Conservation (phyloP, 2,888 invertebrate species). For the Plebejus melissa region DNA sequence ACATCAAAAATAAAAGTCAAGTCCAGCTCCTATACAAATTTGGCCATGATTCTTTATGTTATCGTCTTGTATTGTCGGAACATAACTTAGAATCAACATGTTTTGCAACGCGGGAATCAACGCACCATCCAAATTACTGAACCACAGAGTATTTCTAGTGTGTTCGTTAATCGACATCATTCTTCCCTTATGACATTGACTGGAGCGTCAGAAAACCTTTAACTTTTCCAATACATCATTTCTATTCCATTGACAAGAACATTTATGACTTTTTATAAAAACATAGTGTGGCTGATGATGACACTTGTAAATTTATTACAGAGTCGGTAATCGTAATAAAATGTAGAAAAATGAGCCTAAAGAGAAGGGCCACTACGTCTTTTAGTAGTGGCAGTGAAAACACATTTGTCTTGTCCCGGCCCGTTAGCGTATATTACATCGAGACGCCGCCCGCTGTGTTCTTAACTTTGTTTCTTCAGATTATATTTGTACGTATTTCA, state of each 20-base stretch:
- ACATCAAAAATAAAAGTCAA: too few species aligned
- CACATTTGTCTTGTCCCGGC: slow-evolving; percentile 77
- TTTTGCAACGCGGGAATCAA: not conserved
- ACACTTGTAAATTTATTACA: slow-evolving; percentile 15
- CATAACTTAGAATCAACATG: too few species aligned
- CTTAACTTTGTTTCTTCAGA: slow-evolving; percentile 53
- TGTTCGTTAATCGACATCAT: not conserved
- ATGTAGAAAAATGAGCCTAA: slow-evolving; percentile 37
- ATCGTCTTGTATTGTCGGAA: too few species aligned
- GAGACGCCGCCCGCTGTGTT: slow-evolving; percentile 68
- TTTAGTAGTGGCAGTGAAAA: slow-evolving; percentile 67
- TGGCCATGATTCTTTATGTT: too few species aligned
- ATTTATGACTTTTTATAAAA: slow-evolving; percentile 13
- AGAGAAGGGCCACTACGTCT: slow-evolving; percentile 36
- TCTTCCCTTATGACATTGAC: not conserved
- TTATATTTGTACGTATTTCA: slow-evolving; percentile 38
- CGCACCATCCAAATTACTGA: not conserved
- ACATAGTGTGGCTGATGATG: slow-evolving; percentile 16
- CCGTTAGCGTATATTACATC: slow-evolving; percentile 76
- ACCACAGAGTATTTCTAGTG: not conserved
- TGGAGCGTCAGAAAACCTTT: not conserved
- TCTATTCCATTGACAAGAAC: slow-evolving; percentile 13
- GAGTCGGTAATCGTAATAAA: slow-evolving; percentile 24
- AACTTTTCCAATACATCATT: not conserved
- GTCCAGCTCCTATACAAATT: too few species aligned